These are phyloP conservation scores for Chionis minor DNA, from an alignment of 2,113 vertebrate genomes.

Conservation along the genomic window DNA sequence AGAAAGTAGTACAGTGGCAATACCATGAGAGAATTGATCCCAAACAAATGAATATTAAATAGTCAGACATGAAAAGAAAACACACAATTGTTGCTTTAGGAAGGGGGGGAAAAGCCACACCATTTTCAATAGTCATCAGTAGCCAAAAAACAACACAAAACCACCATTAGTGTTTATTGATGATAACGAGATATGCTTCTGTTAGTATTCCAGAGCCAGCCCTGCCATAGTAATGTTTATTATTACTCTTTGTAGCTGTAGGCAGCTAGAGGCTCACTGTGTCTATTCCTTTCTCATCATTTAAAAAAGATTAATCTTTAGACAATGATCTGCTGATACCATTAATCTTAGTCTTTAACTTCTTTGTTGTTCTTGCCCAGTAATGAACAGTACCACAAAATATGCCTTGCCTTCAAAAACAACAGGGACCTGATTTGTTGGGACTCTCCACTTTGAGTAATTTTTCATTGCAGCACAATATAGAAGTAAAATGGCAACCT, in stretches of 20 bases:
- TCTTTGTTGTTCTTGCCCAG: constrained; percentile 42
- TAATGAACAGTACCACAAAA: constrained; percentile 29
- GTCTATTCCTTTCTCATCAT: constrained; percentile 62
- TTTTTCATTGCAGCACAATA: background rate
- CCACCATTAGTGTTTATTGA: constrained; percentile 67
- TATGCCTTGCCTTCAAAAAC: constrained; percentile 14
- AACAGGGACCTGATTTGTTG: background rate
- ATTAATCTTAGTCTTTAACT: constrained; percentile 60
- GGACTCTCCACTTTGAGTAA: background rate
- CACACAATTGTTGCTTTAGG: constrained; percentile 41
- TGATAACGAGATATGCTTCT: constrained; percentile 59
- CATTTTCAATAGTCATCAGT: constrained; percentile 62
- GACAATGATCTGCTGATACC: constrained; percentile 64
- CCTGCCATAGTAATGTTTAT: constrained; percentile 53
- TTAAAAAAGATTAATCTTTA: constrained; percentile 73
- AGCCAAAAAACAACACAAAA: constrained; percentile 36
- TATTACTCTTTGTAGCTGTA: constrained; percentile 69
- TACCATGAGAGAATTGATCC: constrained; percentile 16
- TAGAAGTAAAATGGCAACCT: background rate
- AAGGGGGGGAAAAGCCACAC: background rate
- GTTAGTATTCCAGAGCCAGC: constrained; percentile 55
- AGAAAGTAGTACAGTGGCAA: constrained; percentile 8
- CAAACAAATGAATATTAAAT: constrained; percentile 60
- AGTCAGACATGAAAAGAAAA: constrained; percentile 20
- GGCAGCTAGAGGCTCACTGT: constrained; percentile 59